These are phyloP conservation scores for Sinocyclocheilus maitianheensis DNA, from an alignment of 2,113 vertebrate species.

Conservation along the genomic window DNA sequence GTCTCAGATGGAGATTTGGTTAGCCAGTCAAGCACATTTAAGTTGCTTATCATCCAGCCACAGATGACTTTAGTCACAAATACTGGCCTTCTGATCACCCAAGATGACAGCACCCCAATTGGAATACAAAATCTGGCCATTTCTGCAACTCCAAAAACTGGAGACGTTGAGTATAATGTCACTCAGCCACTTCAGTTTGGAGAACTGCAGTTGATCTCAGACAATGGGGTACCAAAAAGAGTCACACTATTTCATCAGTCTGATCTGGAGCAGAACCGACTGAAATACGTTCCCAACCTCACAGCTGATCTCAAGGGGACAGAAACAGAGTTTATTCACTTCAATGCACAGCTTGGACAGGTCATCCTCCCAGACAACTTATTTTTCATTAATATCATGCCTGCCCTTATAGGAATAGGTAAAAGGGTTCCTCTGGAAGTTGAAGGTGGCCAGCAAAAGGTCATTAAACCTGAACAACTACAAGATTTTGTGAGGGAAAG, in stretches of 20 bases:
- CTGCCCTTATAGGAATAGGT: conserved; percentile 79
- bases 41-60: conserved; percentile 78
- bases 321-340: conserved; percentile 75
- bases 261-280: conserved; percentile 81
- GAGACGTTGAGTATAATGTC: conserved; percentile 79
- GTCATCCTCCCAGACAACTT: conserved; percentile 79
- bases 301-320: conserved; percentile 66
- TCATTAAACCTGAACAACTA: conserved; percentile 78
- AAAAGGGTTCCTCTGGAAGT: conserved; percentile 77
- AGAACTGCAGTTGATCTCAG: conserved; percentile 82
- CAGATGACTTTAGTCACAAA: conserved; percentile 79
- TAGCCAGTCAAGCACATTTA: conserved; percentile 76
- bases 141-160: conserved; percentile 78
- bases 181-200: conserved; percentile 77
- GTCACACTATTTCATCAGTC: conserved; percentile 83
- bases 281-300: conserved; percentile 86
- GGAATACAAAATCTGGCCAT: conserved; percentile 80
- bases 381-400: conserved; percentile 81
- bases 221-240: conserved; percentile 74
- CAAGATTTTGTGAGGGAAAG: conserved; percentile 74
- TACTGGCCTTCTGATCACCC: conserved; percentile 79
- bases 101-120: conserved; percentile 75
- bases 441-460: conserved; percentile 70
- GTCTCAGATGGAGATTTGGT: conserved; percentile 80
- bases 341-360: conserved; percentile 83